Base-by-base conservation (phyloP, 64 coral and sea anemone species). In the Montipora efflorescens region DNA sequence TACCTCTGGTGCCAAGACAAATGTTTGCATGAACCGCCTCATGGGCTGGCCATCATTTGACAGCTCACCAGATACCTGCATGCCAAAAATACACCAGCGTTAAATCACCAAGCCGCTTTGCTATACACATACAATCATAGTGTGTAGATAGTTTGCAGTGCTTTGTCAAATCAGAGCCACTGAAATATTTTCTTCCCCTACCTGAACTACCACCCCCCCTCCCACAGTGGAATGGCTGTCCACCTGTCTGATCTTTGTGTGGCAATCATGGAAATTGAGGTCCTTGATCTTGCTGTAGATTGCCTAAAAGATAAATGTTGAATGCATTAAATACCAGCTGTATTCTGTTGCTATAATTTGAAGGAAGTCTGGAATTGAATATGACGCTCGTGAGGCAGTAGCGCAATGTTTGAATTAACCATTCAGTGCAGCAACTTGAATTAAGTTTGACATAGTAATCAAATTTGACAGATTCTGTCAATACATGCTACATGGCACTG, bases 1-100 rank as follows among this genome's bases (percentile, higher is more conserved):
- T 79, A 97, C 96, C 90, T 97, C 96, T 76, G 97, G 94, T 57
- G 94, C 98, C 53, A 99, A 83, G 15, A 99, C 98, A 96, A 99
- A 99, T 18, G 98, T 99, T 77, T 99, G 98, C 88, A 94, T 96
- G 77, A 99, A 99, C 58, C 93, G 96, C 43, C 95, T 80, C 90
- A 96, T 99, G 21, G 94, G 92, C 87, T 96, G 92, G 1, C 95
- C 98, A 99, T 99, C 88, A 83, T 99, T 99, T 44, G 98, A 99
- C 16, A 99, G 86, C 78, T 99, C 98, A 53, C 98, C 98, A 78
- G 95, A 99, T 48, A 99, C 98, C 95, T 96, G 48, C 52, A 93
- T 14, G 53, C 53, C 3, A 71, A 21, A 22, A 28, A 23, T 71
- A 23, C 68, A 21, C 18, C 5, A 71, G 18, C 6, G 20, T 71